Evolutionary conservation across 2,797 vertebrate species (phyloP), one percentile per base, ranked within the genome.

Genomic region (Malacoraja senta): DNA sequence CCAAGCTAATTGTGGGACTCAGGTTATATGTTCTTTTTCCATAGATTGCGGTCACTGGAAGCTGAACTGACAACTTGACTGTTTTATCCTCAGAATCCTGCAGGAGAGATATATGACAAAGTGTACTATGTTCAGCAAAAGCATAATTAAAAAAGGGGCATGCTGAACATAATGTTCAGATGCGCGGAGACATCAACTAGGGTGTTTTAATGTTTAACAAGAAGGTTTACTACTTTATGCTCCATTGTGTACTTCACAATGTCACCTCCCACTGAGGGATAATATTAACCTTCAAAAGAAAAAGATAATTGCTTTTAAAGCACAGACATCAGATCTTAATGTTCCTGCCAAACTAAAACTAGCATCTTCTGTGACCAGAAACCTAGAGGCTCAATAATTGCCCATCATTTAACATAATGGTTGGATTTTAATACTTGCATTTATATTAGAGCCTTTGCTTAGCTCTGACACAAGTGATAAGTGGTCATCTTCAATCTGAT

Each of bases 381-480:
- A 86, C 61, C 15, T 32, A 86, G 63, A 86, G 83, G n/a, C 83
- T 13, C 83, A 84, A 63, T 84, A 29, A 61, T 58, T 84, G 10
- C 53, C 24, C 44, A 84, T 17, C 15, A 32, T 86, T 32, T 63
- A 63, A 29, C 26, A 19, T 63, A 86, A 88, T 21, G 65, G 29
- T 88, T 17, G n/a, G 84, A 88, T 35, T 35, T 65, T 88, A 68
- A 68, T 88, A 68, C n/a, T 88, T 88, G 61, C n/a, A 8, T 88
- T 88, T 88, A 63, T 88, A 10, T 9, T 35, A 21, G 84, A 88
- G 63, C 32, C n/a, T 88, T 61, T 61, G 29, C 53, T 61, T 61
- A 61, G 4, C 24, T 26, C 26, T 61, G 81, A 35, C 38, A 35
- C 13, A 15, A 38, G 19, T 88, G n/a, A 17, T 35, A n/a, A 32